Conservation (phyloP, 1,140 invertebrate species). For the Mesaphorura yosii region DNA sequence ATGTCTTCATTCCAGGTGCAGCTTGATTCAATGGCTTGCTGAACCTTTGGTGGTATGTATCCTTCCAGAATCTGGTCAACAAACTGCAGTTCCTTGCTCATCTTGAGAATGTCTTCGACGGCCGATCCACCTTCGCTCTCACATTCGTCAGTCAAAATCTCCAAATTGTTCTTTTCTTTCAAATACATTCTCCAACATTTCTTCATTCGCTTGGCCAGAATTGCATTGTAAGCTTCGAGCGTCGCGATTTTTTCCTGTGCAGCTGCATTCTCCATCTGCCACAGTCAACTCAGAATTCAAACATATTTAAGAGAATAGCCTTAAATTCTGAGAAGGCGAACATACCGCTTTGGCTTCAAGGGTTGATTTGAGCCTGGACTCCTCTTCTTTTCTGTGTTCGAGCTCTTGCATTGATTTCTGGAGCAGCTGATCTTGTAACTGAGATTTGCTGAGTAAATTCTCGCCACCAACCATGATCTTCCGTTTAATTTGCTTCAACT, state of each 20-base stretch:
- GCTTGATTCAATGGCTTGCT: slow-evolving; percentile 36
- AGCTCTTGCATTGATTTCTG: slow-evolving; percentile 84
- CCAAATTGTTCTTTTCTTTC: slow-evolving; percentile 71
- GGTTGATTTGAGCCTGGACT: slow-evolving; percentile 66
- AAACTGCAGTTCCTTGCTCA: slow-evolving; percentile 79
- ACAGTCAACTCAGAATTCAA: slow-evolving; percentile 6
- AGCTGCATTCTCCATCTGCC: slow-evolving; percentile 73
- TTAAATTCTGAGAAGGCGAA: no score
- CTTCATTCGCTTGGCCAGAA: slow-evolving; percentile 85
- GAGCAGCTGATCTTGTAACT: slow-evolving; percentile 80
- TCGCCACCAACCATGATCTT: slow-evolving; percentile 96
- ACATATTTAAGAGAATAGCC: no score
- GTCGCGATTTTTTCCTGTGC: slow-evolving; percentile 92
- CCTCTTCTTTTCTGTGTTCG: slow-evolving; percentile 66
- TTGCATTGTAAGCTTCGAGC: slow-evolving; percentile 83
- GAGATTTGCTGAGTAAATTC: slow-evolving; percentile 94
- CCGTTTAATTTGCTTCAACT: slow-evolving; percentile 80
- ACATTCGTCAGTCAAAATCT: slow-evolving; percentile 83
- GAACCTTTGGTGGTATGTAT: slow-evolving; percentile 86
- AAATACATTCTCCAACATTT: slow-evolving; percentile 70
- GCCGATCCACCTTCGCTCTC: slow-evolving; percentile 92
- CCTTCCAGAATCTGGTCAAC: slow-evolving; percentile 69
- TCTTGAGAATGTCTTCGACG: slow-evolving; percentile 77
- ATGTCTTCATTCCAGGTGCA: slow-evolving; percentile 60
- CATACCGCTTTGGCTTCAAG: slow-evolving; percentile 70